phyloP scores from a whole-genome alignment of 1,140 invertebrate genomes.

The Eupeodes corollae region DNA sequence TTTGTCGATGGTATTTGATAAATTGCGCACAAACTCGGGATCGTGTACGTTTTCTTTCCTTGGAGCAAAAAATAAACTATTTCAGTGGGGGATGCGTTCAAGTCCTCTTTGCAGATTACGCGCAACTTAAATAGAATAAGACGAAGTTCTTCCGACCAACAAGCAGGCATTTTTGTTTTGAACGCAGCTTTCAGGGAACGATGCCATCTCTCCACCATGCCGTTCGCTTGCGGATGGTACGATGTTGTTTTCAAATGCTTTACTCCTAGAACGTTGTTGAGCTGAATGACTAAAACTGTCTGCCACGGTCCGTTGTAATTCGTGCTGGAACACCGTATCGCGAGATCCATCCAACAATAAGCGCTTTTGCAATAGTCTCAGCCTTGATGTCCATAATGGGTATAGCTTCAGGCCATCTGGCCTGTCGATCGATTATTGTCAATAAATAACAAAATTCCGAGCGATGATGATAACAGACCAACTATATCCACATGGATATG shows the following conservation, averaged over 20 bases:
- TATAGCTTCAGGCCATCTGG: constrained; percentile 33
- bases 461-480: no score
- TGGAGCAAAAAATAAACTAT: no score
- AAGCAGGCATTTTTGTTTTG: constrained; percentile 3
- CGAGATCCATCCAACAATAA: constrained; percentile 28
- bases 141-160: constrained; percentile 13
- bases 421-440: constrained; percentile 37
- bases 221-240: constrained; percentile 29
- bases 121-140: constrained; percentile 16
- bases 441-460: constrained; percentile 24
- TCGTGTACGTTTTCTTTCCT: no score
- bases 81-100: constrained; percentile 3
- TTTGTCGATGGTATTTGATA: no score
- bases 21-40: no score
- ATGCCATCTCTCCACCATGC: constrained; percentile 24
- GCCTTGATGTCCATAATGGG: constrained; percentile 21
- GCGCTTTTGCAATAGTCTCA: constrained; percentile 8
- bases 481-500: no score
- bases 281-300: constrained; percentile 25
- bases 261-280: constrained; percentile 7
- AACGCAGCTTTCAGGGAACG: constrained; percentile 20
- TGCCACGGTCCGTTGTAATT: constrained; percentile 34
- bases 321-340: constrained; percentile 18
- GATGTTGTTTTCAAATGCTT: constrained; percentile 22
- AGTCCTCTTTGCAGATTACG: constrained; percentile 4